A percentile compares a stretch with the other conserved stretches of the same genome.
Conservation (phyloP, 2,113 vertebrate genomes). For the Prolemur simus region DNA sequence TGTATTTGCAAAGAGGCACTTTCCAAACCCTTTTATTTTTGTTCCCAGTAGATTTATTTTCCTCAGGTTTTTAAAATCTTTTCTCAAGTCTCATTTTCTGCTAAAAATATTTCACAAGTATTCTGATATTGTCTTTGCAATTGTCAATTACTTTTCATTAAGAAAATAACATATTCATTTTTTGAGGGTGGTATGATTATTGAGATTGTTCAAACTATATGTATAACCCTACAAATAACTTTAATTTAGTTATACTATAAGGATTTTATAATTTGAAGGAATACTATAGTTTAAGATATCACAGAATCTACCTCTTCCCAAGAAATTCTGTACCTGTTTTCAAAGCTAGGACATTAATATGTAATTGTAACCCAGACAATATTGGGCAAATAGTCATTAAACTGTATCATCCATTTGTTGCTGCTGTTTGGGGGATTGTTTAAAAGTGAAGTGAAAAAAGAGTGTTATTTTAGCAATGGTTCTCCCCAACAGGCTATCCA, state of each 20-base stretch:
- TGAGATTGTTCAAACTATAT: background rate
- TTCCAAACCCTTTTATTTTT: background rate
- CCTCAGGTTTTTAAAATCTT: background rate
- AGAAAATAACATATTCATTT: background rate
- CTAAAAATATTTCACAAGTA: background rate
- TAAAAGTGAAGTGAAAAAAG: background rate
- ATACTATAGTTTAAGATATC: background rate
- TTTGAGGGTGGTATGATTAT: background rate
- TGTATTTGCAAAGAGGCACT: background rate
- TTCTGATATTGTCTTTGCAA: background rate
- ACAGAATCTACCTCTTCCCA: background rate
- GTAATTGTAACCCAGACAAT: background rate
- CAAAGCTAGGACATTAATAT: background rate
- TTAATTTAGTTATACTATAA: background rate
- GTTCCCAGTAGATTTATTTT: background rate
- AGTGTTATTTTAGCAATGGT: background rate
- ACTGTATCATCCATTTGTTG: background rate
- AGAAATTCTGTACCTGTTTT: background rate
- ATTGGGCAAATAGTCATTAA: background rate
- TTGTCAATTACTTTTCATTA: background rate
- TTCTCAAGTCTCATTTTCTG: conserved; percentile 7
- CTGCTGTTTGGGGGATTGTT: background rate
- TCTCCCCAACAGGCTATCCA: background rate
- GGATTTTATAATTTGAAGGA: background rate
- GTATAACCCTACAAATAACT: background rate